Conservation (phyloP, 2,888 invertebrate genomes). For the Lithophane ornitopus region DNA sequence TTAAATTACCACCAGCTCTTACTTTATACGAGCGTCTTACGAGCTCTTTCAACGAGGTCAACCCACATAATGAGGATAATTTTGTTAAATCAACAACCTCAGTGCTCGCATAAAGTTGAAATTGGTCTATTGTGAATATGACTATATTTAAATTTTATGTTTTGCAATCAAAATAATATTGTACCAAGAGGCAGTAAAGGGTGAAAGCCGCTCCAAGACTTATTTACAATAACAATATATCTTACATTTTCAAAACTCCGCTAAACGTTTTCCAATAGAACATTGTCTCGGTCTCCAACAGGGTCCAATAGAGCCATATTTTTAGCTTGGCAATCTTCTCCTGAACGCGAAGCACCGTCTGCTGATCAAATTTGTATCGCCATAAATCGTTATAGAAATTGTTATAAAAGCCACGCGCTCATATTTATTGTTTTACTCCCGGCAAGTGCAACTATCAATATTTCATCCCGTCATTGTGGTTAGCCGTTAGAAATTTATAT, state of each 20-base stretch:
- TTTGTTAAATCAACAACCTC: constrained; percentile 2
- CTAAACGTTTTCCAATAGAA: constrained; percentile 55
- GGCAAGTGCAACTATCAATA: constrained; percentile 66
- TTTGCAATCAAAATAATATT: constrained; percentile 15
- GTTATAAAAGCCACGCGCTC: constrained; percentile 63
- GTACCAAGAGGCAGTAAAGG: not conserved
- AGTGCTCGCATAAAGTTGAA: not conserved
- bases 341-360: constrained; percentile 64
- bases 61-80: not conserved
- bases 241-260: constrained; percentile 41
- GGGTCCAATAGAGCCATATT: constrained; percentile 53
- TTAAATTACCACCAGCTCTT: too few species aligned
- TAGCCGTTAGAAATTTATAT: constrained; percentile 58
- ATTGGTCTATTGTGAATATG: not conserved
- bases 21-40: too few species aligned
- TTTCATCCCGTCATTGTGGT: constrained; percentile 65
- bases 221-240: constrained; percentile 40
- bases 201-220: not conserved
- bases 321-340: constrained; percentile 66
- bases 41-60: too few species aligned
- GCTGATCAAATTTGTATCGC: constrained; percentile 80
- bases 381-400: constrained; percentile 82
- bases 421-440: constrained; percentile 73
- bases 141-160: not conserved
- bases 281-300: constrained; percentile 27